Evolutionary conservation across 2,888 invertebrate genomes (phyloP).

Genomic region (Troides aeacus): DNA sequence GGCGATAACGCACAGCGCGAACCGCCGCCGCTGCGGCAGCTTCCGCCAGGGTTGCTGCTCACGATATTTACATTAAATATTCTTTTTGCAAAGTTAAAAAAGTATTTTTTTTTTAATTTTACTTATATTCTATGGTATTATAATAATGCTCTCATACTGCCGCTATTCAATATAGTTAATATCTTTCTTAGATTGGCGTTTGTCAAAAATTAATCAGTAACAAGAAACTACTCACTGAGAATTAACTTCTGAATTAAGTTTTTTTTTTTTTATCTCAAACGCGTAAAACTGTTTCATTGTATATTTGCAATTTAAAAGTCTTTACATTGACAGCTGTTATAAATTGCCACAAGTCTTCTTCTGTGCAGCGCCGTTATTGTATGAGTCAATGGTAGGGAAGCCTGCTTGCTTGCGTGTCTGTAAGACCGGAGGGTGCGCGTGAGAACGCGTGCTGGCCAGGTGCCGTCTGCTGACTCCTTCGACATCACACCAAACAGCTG

Average conservation of each 20-base stretch:
- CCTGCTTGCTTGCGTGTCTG: constrained; percentile 40
- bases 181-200: not conserved
- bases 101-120: no score
- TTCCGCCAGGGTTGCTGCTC: constrained; percentile 57
- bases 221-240: no score
- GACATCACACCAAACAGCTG: constrained; percentile 51
- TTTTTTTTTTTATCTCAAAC: constrained; percentile 13
- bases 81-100: no score
- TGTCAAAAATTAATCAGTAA: not conserved
- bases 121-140: no score
- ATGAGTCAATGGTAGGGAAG: constrained; percentile 35
- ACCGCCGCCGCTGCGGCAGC: constrained; percentile 51
- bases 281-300: constrained; percentile 1
- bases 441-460: constrained; percentile 73
- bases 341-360: constrained; percentile 57
- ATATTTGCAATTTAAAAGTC: constrained; percentile 24
- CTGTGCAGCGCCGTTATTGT: constrained; percentile 52
- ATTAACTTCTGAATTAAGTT: not conserved
- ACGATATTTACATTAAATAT: not conserved
- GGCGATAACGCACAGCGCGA: constrained; percentile 70
- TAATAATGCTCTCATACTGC: no score
- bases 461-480: constrained; percentile 59
- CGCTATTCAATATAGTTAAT: not conserved
- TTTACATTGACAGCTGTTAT: constrained; percentile 42
- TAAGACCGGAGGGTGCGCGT: constrained; percentile 60